Evolutionary conservation across 2,888 invertebrate genomes (phyloP), one percentile per base, ranked within the genome.

Genomic region (Xestoiulus laeticollis): DNA sequence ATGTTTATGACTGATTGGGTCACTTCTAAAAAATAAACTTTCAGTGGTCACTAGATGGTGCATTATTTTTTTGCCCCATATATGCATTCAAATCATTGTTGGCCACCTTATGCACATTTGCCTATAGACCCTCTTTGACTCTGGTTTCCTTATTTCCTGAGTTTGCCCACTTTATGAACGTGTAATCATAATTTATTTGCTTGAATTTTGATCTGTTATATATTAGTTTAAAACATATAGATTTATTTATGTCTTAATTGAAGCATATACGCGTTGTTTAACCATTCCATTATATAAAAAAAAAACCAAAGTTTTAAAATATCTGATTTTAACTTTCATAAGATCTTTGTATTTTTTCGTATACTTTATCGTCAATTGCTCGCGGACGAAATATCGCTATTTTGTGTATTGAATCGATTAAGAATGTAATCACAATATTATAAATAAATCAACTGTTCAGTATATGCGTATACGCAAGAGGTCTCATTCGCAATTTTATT

Each of bases 211-310:
- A 78, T 78, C 78, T 78, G 78, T 78, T 78, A 78, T 30, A 78
- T 78, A 78, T 16, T 78, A 78, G 78, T 78, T 30, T 30, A 30
- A 30, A 30, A 26, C 78, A 68, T 78, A 78, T 78, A 78, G 78
- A 78, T 78, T 78, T 78, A 78, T 78, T 78, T 78, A 78, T 78
- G 78, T 78, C 78, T 30, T 48, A 48, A 48, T 48, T 78, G 30
- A 78, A 78, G 30, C 78, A 30, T 78, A 30, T 30, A 78, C 68
- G 78, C 78, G 30, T 78, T 78, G 78, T 78, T 78, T 78, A 78
- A 78, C 78, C 78, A 78, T 78, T 78, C 78, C 78, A 78, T 78
- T 78, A 78, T 68, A 68, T 78, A 78, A 78, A 48, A 78, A 78
- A 48, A 68, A 68, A 30, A 78, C 78, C 78, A 78, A 78, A 78